Evolutionary conservation across 92 coral and sea anemone genomes (phyloP).

Genomic region (Hydrozoanthus gracilis): DNA sequence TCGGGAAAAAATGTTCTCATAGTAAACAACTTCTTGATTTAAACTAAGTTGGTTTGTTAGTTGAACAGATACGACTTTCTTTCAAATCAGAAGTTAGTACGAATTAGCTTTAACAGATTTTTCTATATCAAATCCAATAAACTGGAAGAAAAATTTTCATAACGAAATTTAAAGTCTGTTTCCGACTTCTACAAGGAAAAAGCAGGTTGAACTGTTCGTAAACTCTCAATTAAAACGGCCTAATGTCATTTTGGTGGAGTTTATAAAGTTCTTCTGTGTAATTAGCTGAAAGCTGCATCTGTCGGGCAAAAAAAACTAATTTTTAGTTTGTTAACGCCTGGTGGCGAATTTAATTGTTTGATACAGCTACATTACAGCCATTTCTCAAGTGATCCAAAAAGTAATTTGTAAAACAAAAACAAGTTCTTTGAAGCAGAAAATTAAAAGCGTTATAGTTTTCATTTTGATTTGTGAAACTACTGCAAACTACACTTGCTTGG

Average conservation of each 20-base stretch:
- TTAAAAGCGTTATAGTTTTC: neutral
- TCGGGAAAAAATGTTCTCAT: neutral
- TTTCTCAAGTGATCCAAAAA: slow-evolving; percentile 15
- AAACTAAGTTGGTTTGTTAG: neutral
- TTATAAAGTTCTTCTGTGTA: neutral
- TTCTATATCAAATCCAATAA: no score
- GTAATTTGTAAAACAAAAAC: slow-evolving; percentile 25
- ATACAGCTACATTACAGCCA: neutral
- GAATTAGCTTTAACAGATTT: no score
- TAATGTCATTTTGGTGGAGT: neutral
- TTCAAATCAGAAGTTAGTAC: neutral
- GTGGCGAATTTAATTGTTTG: slow-evolving; percentile 22
- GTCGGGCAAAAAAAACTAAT: neutral
- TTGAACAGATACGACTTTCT: neutral
- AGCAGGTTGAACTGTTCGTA: neutral
- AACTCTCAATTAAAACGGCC: neutral
- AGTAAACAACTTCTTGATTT: neutral
- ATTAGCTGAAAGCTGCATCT: slow-evolving; percentile 4
- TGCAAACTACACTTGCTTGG: neutral
- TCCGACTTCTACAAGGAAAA: neutral
- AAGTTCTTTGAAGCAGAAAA: neutral
- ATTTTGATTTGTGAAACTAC: neutral
- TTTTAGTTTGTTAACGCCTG: slow-evolving; percentile 12
- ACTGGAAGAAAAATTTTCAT: no score
- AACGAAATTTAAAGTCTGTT: neutral